Evolutionary conservation across 1,140 invertebrate species (phyloP).

Genomic region (Lordiphosa stackelbergi): DNA sequence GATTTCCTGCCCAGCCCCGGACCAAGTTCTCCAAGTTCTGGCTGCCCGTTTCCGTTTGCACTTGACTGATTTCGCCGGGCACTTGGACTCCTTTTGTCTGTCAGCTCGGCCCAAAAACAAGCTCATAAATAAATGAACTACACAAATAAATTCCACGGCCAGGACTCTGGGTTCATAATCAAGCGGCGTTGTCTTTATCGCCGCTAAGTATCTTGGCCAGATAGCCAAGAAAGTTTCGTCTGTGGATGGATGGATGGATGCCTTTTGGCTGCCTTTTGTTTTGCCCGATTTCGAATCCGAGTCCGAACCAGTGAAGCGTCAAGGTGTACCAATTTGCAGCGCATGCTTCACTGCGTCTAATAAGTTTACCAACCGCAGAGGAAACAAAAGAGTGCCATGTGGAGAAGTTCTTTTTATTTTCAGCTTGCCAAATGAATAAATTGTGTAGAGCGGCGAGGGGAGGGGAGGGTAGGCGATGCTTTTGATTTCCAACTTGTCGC

Average conservation of each 20-base stretch:
- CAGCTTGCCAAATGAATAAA: slow-evolving; percentile 60
- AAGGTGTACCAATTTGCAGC: slow-evolving; percentile 74
- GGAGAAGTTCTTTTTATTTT: slow-evolving; percentile 26
- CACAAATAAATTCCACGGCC: slow-evolving; percentile 67
- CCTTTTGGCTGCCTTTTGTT: slow-evolving; percentile 62
- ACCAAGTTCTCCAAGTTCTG: slow-evolving; percentile 52
- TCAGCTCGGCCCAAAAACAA: slow-evolving; percentile 66
- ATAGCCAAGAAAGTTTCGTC: slow-evolving; percentile 40
- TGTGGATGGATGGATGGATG: slow-evolving; percentile 28
- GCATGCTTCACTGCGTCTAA: slow-evolving; percentile 71
- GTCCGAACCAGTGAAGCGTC: slow-evolving; percentile 62
- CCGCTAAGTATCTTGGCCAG: slow-evolving; percentile 61
- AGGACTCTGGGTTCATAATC: slow-evolving; percentile 63
- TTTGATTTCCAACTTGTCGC: slow-evolving; percentile 70
- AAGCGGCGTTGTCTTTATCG: slow-evolving; percentile 70
- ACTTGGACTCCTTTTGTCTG: slow-evolving; percentile 24
- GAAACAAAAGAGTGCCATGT: slow-evolving; percentile 5
- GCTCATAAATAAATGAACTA: slow-evolving; percentile 72
- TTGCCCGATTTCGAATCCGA: slow-evolving; percentile 20
- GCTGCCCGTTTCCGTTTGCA: slow-evolving; percentile 63
- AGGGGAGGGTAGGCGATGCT: slow-evolving; percentile 19
- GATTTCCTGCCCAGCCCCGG: slow-evolving; percentile 63
- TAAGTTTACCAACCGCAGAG: slow-evolving; percentile 63
- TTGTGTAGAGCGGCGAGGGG: slow-evolving; percentile 15
- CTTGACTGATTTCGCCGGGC: slow-evolving; percentile 62